Evolutionary conservation across 2,888 invertebrate species (phyloP).

Genomic region (Drosophila macrospina): DNA sequence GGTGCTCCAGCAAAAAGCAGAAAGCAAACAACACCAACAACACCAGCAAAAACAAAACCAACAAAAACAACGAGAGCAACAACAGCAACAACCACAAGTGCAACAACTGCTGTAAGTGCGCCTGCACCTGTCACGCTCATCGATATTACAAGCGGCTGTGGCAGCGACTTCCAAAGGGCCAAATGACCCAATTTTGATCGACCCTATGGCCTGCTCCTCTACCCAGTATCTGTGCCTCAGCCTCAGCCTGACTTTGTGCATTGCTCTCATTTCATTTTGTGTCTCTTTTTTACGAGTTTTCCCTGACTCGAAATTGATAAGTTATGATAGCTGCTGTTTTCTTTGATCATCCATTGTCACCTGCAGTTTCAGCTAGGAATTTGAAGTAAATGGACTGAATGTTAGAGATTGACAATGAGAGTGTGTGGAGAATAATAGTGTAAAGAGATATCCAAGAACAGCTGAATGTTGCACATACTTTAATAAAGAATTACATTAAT

Average conservation of each 20-base stretch:
- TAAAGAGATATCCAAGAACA: conserved; percentile 33
- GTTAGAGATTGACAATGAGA: conserved; percentile 45
- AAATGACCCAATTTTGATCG: conserved; percentile 67
- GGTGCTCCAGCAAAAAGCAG: conserved; percentile 39
- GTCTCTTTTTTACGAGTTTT: conserved; percentile 43
- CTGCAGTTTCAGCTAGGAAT: conserved; percentile 47
- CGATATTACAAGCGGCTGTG: conserved; percentile 66
- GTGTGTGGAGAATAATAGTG: conserved; percentile 1
- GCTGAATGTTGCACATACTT: conserved; percentile 54
- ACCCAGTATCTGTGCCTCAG: no score
- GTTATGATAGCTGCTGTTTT: conserved; percentile 69
- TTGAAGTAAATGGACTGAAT: conserved; percentile 56
- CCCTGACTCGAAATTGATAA: conserved; percentile 60
- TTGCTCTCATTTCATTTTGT: conserved; percentile 31
- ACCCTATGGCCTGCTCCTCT: conserved; percentile 22
- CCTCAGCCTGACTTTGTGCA: not conserved
- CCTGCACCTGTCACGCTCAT: conserved; percentile 76
- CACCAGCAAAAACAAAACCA: conserved; percentile 38
- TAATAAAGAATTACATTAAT: conserved; percentile 18
- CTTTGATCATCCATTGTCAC: conserved; percentile 65
- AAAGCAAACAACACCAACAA: no score
- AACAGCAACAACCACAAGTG: conserved; percentile 37
- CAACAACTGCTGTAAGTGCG: conserved; percentile 59
- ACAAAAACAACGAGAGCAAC: conserved; percentile 20
- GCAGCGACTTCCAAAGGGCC: conserved; percentile 31